A percentile compares a stretch with the other conserved stretches of the same genome.
These are phyloP conservation scores for Scomber scombrus DNA, from an alignment of 2,113 vertebrate species.

Conservation along the genomic window DNA sequence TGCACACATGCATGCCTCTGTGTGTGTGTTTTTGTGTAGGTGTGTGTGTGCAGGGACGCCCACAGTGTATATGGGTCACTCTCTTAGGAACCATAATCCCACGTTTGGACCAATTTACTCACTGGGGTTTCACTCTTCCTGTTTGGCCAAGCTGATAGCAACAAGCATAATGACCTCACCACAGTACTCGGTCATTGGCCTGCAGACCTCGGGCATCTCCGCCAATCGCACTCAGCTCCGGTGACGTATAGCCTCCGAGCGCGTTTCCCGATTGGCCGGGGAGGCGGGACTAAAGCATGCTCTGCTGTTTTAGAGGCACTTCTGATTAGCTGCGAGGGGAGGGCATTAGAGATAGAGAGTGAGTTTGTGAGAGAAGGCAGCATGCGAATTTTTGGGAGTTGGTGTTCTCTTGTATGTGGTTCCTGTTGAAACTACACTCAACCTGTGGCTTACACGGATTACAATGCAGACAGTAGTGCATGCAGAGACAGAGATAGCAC, in stretches of 20 bases:
- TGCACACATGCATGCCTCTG: background rate
- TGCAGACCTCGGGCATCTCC: conserved; percentile 51
- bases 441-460: conserved; percentile 64
- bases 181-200: conserved; percentile 82
- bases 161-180: conserved; percentile 88
- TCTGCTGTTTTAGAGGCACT: background rate
- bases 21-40: conserved; percentile 17
- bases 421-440: conserved; percentile 63
- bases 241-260: conserved; percentile 78
- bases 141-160: conserved; percentile 86
- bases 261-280: conserved; percentile 55
- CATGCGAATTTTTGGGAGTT: conserved; percentile 63
- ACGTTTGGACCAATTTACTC: conserved; percentile 74
- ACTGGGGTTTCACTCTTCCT: conserved; percentile 79
- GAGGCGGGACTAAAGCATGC: conserved; percentile 68
- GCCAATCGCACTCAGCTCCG: conserved; percentile 76
- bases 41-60: conserved; percentile 37
- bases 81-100: conserved; percentile 71
- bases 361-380: conserved; percentile 26
- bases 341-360: background rate
- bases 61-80: conserved; percentile 68
- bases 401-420: conserved; percentile 46
- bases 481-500: background rate
- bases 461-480: background rate
- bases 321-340: conserved; percentile 75